Evolutionary conservation across 2,797 vertebrate species (phyloP).

Genomic region (Argya squamiceps): DNA sequence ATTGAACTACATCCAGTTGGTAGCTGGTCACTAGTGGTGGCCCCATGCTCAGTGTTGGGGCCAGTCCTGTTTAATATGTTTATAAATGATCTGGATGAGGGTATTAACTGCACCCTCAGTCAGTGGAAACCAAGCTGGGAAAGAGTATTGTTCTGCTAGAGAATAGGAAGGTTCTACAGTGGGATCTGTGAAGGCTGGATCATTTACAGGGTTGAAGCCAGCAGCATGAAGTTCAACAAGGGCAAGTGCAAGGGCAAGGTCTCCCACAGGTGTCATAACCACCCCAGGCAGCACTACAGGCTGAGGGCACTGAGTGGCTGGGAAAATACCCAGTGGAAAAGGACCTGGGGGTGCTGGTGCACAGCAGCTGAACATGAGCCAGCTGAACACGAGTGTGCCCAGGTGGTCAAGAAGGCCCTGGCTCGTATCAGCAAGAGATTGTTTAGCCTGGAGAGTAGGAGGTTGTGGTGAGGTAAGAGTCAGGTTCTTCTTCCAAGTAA

Average conservation of each 20-base stretch:
- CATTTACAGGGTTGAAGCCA: accelerated
- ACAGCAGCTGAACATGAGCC: background rate
- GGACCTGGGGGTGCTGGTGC: background rate
- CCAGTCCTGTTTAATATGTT: background rate
- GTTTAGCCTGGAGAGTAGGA: background rate
- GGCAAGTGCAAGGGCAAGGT: accelerated
- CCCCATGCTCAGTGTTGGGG: background rate
- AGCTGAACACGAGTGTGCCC: background rate
- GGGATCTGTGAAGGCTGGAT: background rate
- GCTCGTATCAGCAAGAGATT: background rate
- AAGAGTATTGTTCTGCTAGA: background rate
- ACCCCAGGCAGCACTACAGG: background rate
- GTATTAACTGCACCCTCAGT: background rate
- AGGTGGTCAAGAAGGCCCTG: background rate
- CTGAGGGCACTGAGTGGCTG: background rate
- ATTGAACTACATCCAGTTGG: background rate
- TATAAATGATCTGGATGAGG: background rate
- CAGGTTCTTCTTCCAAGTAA: background rate
- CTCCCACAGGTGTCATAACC: background rate
- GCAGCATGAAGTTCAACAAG: accelerated
- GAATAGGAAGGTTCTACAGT: background rate
- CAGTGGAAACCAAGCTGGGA: background rate
- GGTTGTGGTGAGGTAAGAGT: background rate
- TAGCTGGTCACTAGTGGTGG: background rate
- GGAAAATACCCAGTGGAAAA: background rate